phyloP scores from a whole-genome alignment of 2,113 vertebrate species.

The Gopherus flavomarginatus region DNA sequence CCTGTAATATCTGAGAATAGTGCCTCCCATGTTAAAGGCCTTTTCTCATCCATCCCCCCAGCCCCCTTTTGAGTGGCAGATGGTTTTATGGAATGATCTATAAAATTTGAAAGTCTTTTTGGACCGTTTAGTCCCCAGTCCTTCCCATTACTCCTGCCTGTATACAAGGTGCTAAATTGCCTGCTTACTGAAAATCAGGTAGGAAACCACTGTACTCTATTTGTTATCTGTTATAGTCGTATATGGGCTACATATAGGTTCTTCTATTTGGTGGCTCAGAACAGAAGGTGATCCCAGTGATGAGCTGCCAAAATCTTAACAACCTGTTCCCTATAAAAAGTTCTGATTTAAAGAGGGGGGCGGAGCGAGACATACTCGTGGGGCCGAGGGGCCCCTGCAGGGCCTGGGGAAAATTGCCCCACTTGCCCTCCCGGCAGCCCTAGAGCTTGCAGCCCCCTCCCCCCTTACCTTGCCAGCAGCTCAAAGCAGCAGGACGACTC shows the following conservation, averaged over 20 bases:
- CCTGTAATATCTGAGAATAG: background rate
- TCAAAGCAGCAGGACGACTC: too few species aligned
- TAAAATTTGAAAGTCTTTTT: background rate
- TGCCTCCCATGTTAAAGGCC: background rate
- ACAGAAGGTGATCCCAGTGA: background rate
- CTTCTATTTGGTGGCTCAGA: background rate
- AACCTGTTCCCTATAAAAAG: too few species aligned
- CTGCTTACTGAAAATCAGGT: background rate
- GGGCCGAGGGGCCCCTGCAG: too few species aligned
- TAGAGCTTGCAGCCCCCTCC: too few species aligned
- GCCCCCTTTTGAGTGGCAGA: background rate
- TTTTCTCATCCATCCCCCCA: background rate
- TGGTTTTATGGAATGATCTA: background rate
- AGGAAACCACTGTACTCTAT: background rate
- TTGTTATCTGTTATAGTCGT: background rate
- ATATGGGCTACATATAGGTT: background rate
- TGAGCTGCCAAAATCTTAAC: too few species aligned
- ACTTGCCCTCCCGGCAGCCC: too few species aligned
- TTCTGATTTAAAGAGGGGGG: too few species aligned
- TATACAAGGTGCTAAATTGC: background rate
- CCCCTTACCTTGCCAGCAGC: too few species aligned
- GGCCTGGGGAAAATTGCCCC: too few species aligned
- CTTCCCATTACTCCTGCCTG: background rate
- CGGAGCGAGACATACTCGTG: too few species aligned
- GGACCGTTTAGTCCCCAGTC: background rate